Base-by-base conservation (phyloP, 2,113 vertebrate species). In the Guaruba guarouba region DNA sequence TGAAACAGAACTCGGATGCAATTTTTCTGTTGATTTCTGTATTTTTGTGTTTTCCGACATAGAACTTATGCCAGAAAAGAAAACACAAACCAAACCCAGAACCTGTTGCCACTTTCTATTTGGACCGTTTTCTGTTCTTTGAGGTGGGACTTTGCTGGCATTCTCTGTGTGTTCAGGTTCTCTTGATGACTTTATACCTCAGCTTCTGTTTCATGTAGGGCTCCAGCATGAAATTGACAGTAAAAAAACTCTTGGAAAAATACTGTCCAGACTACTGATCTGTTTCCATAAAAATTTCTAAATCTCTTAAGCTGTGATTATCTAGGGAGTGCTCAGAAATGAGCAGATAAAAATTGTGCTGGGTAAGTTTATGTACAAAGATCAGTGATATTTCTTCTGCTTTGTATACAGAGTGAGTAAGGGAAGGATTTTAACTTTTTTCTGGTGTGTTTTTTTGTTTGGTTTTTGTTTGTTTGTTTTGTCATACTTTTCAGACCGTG, bases 401-500 rank as follows among this genome's bases (percentile, higher is more conserved):
- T 88, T 75, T n/a, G 7, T 81, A 33, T 55, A 15, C 17, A 57
- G 39, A 85, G 37, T 43, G n/a, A 85, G 48, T 43, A 76, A 62
- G 28, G 27, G 43, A 39, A 28, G 10, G 5, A 92, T 93, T 91
- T 84, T 81, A 83, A 91, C 64, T 27, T 90, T 49, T 78, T 62
- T 90, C 67, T 95, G 25, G 8, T 55, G 82, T 62, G 11, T 78
- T 89, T 97, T 64, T 37, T 37, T 37, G 59, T 49, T 61, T 16
- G 20, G 13, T 35, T 27, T 68, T 68, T 57, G 12, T 88, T 64
- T 86, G 5, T 76, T 23, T 37, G 73, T 77, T 80, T 57, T 90
- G 52, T 86, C 49, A 9, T 68, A 27, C 24, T 71, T 73, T 92
- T 61, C 94, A 99, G 99, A 99, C 99, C 98, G 98, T 99, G 87